Evolutionary conservation across 2,888 invertebrate species (phyloP).

Genomic region (Drosophila tanythrix): DNA sequence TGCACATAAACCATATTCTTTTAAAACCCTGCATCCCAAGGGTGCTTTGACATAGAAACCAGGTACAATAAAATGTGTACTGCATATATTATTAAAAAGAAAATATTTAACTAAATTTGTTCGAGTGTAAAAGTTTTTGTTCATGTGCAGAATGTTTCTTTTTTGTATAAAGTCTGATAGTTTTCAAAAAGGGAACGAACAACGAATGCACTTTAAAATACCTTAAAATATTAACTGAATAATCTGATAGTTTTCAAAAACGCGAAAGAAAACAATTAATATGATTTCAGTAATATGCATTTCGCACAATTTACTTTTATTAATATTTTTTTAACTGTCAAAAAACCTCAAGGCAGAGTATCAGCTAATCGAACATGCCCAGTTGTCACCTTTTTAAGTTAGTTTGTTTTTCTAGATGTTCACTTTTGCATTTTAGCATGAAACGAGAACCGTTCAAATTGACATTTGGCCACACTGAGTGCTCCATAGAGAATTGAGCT

Average conservation of each 20-base stretch:
- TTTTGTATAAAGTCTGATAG: not conserved
- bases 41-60: not conserved
- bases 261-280: accelerated
- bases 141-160: not conserved
- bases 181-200: not conserved
- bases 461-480: conserved; percentile 38
- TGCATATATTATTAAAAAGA: not conserved
- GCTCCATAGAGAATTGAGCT: conserved; percentile 35
- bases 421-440: conserved; percentile 41
- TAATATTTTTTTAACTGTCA: no score
- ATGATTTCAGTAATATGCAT: not conserved
- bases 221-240: not conserved
- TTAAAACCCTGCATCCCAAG: conserved; percentile 12
- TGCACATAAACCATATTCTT: conserved; percentile 15
- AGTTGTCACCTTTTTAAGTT: not conserved
- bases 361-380: not conserved
- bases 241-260: not conserved
- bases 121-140: not conserved
- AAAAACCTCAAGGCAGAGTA: not conserved
- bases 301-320: not conserved
- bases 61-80: not conserved
- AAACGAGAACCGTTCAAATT: conserved; percentile 30
- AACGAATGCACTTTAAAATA: no score
- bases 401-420: conserved; percentile 18
- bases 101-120: not conserved